phyloP scores from a whole-genome alignment of 2,888 invertebrate genomes.

The Phengaris alcon region DNA sequence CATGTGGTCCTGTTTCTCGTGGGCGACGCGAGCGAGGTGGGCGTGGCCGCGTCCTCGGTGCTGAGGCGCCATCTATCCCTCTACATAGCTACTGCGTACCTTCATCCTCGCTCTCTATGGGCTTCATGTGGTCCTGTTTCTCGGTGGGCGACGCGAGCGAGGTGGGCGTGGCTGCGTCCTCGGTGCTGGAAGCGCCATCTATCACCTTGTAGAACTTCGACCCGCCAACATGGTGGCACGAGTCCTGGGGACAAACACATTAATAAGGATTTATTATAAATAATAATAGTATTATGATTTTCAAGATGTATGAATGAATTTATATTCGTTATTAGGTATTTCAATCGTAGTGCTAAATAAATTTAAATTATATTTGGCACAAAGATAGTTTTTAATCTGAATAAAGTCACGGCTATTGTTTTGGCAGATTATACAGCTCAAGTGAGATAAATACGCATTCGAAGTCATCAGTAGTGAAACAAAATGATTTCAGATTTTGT shows the following conservation, averaged over 20 bases:
- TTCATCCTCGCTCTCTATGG: slow-evolving; percentile 86
- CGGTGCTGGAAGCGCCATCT: slow-evolving; percentile 55
- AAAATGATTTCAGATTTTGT: neutral
- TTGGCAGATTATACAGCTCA: no score
- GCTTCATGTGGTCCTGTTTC: slow-evolving; percentile 89
- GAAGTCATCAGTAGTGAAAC: neutral
- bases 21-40: slow-evolving; percentile 48
- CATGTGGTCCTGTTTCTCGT: slow-evolving; percentile 89
- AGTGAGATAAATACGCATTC: no score
- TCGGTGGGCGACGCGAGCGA: slow-evolving; percentile 72
- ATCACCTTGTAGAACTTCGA: slow-evolving; percentile 75
- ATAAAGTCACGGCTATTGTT: no score
- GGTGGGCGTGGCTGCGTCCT: slow-evolving; percentile 41
- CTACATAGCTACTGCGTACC: slow-evolving; percentile 55
- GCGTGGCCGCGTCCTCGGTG: slow-evolving; percentile 45
- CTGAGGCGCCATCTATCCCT: slow-evolving; percentile 55
- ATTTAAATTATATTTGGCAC: neutral
- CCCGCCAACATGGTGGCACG: slow-evolving; percentile 71
- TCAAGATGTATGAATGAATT: no score
- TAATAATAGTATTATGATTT: no score
- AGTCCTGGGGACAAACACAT: slow-evolving; percentile 55
- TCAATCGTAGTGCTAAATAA: neutral
- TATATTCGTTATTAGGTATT: no score
- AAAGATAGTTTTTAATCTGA: no score
- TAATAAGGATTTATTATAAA: no score